A percentile compares a stretch with the other conserved stretches of the same genome.
phyloP scores from a whole-genome alignment of 2,797 vertebrate genomes.

The Betta splendens region DNA sequence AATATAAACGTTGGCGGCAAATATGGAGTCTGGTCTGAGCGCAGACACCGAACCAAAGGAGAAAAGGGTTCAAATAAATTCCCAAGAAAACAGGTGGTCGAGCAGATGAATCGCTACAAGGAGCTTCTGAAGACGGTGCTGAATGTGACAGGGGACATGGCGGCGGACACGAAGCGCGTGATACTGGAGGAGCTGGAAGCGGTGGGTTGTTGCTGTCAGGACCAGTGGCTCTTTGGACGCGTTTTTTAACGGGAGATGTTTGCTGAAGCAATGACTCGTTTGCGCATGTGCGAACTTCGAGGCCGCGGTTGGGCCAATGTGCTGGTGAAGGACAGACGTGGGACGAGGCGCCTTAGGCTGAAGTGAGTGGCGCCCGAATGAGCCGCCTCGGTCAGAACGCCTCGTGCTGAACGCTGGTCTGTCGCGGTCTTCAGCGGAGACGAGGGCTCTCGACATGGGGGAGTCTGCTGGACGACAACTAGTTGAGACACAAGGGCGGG shows the following conservation, averaged over 20 bases:
- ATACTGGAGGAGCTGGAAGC: slow-evolving; percentile 78
- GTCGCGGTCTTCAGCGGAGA: slow-evolving; percentile 61
- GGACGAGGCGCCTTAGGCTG: slow-evolving; percentile 79
- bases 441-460: slow-evolving; percentile 79
- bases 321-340: slow-evolving; percentile 83
- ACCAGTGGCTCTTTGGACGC: not conserved
- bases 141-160: slow-evolving; percentile 67
- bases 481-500: slow-evolving; percentile 82
- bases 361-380: slow-evolving; percentile 49
- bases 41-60: slow-evolving; percentile 14
- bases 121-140: slow-evolving; percentile 74
- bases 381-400: rapidly evolving
- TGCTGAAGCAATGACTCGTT: too few species aligned
- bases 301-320: slow-evolving; percentile 85
- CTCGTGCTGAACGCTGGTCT: too few species aligned
- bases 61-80: slow-evolving; percentile 74
- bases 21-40: slow-evolving; percentile 21
- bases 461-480: slow-evolving; percentile 88
- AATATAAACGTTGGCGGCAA: slow-evolving; percentile 67
- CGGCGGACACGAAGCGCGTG: slow-evolving; percentile 64
- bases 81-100: slow-evolving; percentile 72
- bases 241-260: too few species aligned
- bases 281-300: slow-evolving; percentile 84
- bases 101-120: slow-evolving; percentile 73
- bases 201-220: too few species aligned